phyloP scores from a whole-genome alignment of 1,140 invertebrate species.

The Papilio xuthus region DNA sequence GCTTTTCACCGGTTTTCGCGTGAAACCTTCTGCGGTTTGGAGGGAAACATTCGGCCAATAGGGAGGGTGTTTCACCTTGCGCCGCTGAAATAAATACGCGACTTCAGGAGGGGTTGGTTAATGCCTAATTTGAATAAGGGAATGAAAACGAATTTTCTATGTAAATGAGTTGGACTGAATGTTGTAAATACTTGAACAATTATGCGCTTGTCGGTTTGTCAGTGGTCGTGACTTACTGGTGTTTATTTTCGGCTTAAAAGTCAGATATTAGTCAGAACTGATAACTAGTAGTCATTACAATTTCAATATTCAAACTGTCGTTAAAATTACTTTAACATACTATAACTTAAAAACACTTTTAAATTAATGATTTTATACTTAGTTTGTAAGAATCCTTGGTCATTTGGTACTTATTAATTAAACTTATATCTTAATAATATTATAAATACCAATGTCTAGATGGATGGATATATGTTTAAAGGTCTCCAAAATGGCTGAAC shows the following conservation, averaged over 20 bases:
- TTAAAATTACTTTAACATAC: neutral
- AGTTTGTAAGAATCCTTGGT: no score
- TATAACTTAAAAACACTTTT: neutral
- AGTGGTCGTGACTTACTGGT: constrained; percentile 9
- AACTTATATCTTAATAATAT: neutral
- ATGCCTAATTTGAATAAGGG: constrained; percentile 44
- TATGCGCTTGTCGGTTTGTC: constrained; percentile 23
- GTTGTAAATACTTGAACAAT: constrained; percentile 32
- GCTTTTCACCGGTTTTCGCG: constrained; percentile 57
- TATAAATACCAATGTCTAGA: no score
- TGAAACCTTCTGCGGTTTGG: constrained; percentile 59
- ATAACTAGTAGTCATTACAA: neutral
- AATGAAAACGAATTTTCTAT: constrained; percentile 34
- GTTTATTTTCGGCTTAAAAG: constrained; percentile 12
- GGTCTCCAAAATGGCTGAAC: no score
- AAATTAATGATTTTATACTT: neutral
- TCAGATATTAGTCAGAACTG: neutral
- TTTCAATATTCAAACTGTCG: neutral
- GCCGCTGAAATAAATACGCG: constrained; percentile 22
- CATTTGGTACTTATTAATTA: no score
- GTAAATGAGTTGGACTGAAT: constrained; percentile 33
- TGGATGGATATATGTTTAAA: no score
- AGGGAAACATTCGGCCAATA: constrained; percentile 61
- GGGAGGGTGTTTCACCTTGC: constrained; percentile 44
- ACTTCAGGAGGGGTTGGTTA: constrained; percentile 41